Evolutionary conservation across 92 coral and sea anemone genomes (phyloP), one percentile per base, ranked within the genome.

Genomic region (Porites rus): DNA sequence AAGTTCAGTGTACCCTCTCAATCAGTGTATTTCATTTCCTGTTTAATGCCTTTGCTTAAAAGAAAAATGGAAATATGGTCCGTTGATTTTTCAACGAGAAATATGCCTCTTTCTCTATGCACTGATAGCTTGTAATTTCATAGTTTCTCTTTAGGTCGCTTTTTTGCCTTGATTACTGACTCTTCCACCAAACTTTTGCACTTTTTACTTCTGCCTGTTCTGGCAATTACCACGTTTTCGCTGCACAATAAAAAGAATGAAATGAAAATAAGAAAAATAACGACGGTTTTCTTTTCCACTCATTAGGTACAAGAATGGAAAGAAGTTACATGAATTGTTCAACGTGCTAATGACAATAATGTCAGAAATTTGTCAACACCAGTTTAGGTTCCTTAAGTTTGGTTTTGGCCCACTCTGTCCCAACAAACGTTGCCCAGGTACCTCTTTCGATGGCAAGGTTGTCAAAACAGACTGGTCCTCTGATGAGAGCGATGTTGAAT

Each of bases 381-480:
- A 93, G 61, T 93, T 93, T 74, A 84, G 81, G 43, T 93, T 85
- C 66, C 88, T 91, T 62, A 91, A 93, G 86, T 91, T 91, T 17
- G 75, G 79, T 10, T 31, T 73, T 80, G 96, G 96, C 1, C 94
- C 96, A 2, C 84, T 85, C 1, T 93, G 96, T 46, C 96, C 96
- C 0, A 84, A 88, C 66, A 87, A 87, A 74, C 69, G 84, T 0
- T 93, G 96, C 51, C 94, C 94, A 2, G 96, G 96, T 6, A 90
- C 96, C 13, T 31, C 89, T 0, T 19, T 74, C 0, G 84, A 93
- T 14, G 91, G 86, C 1, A 88, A 75, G 51, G 92, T 85, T 67
- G 69, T 79, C 8, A 81, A 87, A 2, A 68, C 73, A 2, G 93
- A 83, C 64, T 69, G 91, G 2, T 85, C 91, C 51, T 88, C 89